Conservation (phyloP, 2,797 vertebrate genomes). For the Antennarius maculatus region DNA sequence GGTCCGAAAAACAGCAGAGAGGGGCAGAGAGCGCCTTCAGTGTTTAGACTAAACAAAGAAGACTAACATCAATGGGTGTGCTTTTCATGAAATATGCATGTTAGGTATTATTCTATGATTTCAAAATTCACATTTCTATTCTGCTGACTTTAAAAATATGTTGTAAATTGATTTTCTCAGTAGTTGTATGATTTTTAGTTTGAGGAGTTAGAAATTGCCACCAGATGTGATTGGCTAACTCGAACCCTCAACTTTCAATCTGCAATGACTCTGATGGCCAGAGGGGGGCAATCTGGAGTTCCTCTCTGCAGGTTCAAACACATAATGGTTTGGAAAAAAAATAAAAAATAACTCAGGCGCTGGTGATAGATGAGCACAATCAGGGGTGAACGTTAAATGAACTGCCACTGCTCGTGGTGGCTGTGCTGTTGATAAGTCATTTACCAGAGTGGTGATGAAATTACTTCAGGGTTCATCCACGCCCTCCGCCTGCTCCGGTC, state of each 20-base stretch:
- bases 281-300: no score
- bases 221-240: not conserved
- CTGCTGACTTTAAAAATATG: not conserved
- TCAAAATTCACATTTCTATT: not conserved
- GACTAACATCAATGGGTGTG: conserved; percentile 3
- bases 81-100: conserved; percentile 20
- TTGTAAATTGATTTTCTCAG: not conserved
- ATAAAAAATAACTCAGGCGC: not conserved
- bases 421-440: conserved; percentile 25
- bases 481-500: conserved; percentile 13
- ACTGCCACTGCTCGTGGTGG: conserved; percentile 21
- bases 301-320: not conserved
- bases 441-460: conserved; percentile 22
- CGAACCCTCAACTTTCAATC: no score
- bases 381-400: conserved; percentile 36
- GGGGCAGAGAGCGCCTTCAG: not conserved
- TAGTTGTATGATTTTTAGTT: not conserved
- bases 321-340: not conserved
- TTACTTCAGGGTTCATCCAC: conserved; percentile 13
- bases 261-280: no score
- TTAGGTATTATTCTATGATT: not conserved
- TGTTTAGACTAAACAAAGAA: no score
- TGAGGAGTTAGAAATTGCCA: not conserved
- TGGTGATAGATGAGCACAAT: conserved; percentile 33
- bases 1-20: conserved; percentile 10